A percentile compares a stretch with the other conserved stretches of the same genome.
phyloP scores from a whole-genome alignment of 2,113 vertebrate species.

The Promerops cafer region DNA sequence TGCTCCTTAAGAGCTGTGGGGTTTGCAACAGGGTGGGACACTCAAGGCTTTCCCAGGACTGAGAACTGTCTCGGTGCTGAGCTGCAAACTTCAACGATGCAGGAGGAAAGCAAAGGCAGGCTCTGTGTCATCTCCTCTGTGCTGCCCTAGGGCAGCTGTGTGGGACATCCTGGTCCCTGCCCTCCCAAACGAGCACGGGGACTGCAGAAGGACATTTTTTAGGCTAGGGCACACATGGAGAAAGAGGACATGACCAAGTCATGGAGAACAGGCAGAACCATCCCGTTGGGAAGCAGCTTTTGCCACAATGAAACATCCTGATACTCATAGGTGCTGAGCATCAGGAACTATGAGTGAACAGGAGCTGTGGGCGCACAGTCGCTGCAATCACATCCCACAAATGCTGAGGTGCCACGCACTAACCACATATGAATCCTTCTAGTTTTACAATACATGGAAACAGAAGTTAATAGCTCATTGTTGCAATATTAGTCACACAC shows the following conservation, averaged over 20 bases:
- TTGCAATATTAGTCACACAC: neutral
- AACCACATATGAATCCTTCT: neutral
- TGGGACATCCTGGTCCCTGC: neutral
- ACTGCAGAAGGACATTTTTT: neutral
- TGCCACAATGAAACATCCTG: neutral
- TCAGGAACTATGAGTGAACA: neutral
- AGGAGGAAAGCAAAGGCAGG: neutral
- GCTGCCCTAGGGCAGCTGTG: neutral
- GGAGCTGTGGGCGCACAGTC: neutral
- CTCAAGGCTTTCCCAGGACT: rapidly evolving
- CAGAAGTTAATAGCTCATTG: neutral
- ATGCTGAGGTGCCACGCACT: neutral
- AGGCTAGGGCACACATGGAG: neutral
- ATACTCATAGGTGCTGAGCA: neutral
- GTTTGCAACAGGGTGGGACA: neutral
- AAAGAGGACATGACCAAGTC: neutral
- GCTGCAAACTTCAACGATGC: neutral
- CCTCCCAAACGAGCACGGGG: neutral
- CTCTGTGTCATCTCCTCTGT: neutral
- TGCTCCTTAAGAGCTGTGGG: neutral
- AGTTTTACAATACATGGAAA: neutral
- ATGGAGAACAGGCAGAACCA: neutral
- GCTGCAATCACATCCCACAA: neutral
- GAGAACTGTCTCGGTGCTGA: rapidly evolving
- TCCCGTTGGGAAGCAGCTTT: neutral